Evolutionary conservation across 1,140 invertebrate species (phyloP), one percentile per base, ranked within the genome.

Genomic region (Elymnias hypermnestra): DNA sequence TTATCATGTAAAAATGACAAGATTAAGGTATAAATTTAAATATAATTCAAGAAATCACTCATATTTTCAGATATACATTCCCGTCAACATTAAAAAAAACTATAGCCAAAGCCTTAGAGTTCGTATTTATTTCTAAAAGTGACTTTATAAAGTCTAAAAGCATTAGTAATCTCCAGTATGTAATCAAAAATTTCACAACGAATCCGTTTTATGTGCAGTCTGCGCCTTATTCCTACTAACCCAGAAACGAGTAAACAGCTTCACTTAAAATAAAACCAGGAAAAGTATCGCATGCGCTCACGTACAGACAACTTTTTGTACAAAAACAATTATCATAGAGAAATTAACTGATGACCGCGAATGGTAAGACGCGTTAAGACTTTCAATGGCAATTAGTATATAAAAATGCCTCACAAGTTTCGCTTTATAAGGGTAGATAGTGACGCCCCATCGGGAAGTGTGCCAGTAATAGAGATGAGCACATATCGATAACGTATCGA

Each of bases 321-420:
- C 9, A 22, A 33, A 1, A 31, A 12, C 37, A 40, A 48, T 48
- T 48, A 48, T 48, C 45, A 40, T 43, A 35, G 28, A 48, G 45
- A 48, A 35, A 40, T 25, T 48, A 19, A 29, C 26, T 25, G 8
- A 4, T n/a, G 1, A 12, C 28, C 37, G 9, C 10, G 47, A 23
- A 57, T 44, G 54, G 54, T 12, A 17, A 45, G 46, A 33, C 40
- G 8, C 15, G 22, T 51, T 31, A 29, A 10, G 40, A 57, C 54
- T 57, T 57, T 57, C 54, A 57, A 52, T 43, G 43, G 6, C 54
- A 57, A 57, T 57, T 50, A 57, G 52, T 57, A 48, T 52, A 43
- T 45, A 17, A 28, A 49, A 52, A 57, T 57, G 25, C 39, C 44
- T 38, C 13, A 33, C 48, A 41, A 43, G 43, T 29, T 40, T 47